These are phyloP conservation scores for Acrossocheilus fasciatus DNA, from an alignment of 2,797 vertebrate genomes.

Conservation along the genomic window DNA sequence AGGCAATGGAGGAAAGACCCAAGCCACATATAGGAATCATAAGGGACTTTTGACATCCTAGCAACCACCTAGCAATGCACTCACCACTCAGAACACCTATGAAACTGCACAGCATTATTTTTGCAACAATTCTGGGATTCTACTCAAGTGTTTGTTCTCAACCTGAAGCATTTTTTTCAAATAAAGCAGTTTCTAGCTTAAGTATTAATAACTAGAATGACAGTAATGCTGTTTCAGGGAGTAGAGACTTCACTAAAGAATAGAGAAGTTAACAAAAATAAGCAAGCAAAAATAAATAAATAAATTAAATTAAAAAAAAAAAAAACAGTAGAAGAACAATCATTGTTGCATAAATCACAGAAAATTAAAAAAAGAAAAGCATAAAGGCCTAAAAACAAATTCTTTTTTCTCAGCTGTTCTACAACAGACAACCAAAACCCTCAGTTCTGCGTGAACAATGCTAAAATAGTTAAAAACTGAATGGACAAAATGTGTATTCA, in stretches of 20 bases:
- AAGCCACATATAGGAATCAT: no score
- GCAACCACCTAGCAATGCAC: not conserved
- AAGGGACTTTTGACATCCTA: not conserved
- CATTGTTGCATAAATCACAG: constrained; percentile 7
- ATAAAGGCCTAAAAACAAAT: no score
- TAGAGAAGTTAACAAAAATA: not conserved
- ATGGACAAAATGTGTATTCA: not conserved
- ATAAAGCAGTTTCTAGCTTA: not conserved
- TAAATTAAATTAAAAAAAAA: no score
- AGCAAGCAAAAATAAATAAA: not conserved
- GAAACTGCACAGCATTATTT: not conserved
- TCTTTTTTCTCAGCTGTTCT: not conserved
- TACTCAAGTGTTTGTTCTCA: not conserved
- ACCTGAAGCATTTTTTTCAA: not conserved
- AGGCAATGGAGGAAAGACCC: no score
- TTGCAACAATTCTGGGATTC: no score
- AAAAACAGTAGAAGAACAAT: not conserved
- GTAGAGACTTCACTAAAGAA: not conserved
- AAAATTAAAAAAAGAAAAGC: not conserved
- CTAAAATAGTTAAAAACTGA: not conserved
- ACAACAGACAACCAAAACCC: not conserved
- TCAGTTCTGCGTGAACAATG: not conserved
- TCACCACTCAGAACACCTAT: not conserved
- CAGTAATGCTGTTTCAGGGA: not conserved
- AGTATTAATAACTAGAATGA: not conserved